Conservation (phyloP, 2,797 vertebrate genomes). For the Natrix natrix region DNA sequence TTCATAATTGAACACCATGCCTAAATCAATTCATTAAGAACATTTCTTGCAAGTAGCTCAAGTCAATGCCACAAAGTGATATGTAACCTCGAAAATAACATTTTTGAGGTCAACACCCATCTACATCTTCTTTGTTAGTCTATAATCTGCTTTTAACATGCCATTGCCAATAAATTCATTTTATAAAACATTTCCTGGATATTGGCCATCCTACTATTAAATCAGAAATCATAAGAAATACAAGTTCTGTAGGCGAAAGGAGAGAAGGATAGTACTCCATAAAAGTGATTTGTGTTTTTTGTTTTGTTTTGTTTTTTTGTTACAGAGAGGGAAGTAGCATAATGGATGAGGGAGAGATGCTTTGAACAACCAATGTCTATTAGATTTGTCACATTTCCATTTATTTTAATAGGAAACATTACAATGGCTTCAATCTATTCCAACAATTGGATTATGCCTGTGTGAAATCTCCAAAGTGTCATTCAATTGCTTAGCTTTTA, state of each 20-base stretch:
- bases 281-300: background rate
- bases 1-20: background rate
- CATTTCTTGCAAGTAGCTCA: background rate
- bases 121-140: background rate
- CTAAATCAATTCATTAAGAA: background rate
- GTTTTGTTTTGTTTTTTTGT: slow-evolving; percentile 1
- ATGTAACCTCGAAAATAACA: background rate
- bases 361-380: background rate
- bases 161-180: background rate
- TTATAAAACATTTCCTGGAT: background rate
- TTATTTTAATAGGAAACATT: background rate
- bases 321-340: slow-evolving; percentile 21
- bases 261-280: background rate
- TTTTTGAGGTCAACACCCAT: background rate
- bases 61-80: background rate
- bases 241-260: background rate
- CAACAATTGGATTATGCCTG: background rate
- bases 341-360: background rate
- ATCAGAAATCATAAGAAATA: background rate
- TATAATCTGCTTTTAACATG: background rate
- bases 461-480: background rate
- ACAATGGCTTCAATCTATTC: background rate
- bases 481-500: background rate
- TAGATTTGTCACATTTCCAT: background rate
- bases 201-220: background rate